Evolutionary conservation across 1,140 invertebrate genomes (phyloP), one percentile per base, ranked within the genome.

Genomic region (Trichoplusia ni): DNA sequence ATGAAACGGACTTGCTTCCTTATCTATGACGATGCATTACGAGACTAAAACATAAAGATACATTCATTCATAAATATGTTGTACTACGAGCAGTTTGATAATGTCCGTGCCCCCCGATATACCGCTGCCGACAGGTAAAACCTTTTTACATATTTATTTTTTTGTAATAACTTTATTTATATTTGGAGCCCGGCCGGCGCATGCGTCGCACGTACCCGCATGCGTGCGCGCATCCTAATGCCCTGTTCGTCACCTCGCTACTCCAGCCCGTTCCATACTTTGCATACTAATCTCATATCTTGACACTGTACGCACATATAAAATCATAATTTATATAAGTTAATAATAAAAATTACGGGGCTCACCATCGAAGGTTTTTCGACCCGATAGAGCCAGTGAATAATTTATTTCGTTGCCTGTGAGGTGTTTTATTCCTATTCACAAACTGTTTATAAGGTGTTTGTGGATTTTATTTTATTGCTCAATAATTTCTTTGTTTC

Each of bases 211-310:
- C 79, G 80, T 81, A 21, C 18, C 0, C n/a, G 13, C 38, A 16
- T 73, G 73, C 75, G 69, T 46, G 37, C 44, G 56, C 73, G 86
- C 83, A 89, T 84, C 75, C 53, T 75, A 89, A 89, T 89, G 58
- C 67, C 54, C 56, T 81, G 64, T 71, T 89, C 81, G 83, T 82
- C 84, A 87, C 84, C 82, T 89, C 81, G 76, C 63, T 56, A 64
- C 66, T 64, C 60, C 68, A 53, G 64, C 73, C 70, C 67, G 37
- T 65, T 49, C 67, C 77, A 74, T 71, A 79, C 69, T 78, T 78
- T 81, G 84, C 78, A 89, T 89, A 87, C 86, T 84, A 87, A 89
- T 81, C 51, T 5, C 25, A 5, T 21, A 13, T 44, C 14, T 33
- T 44, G 40, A 64, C 46, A 70, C 33, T 59, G 9, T 19, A 44